phyloP scores from a whole-genome alignment of 2,797 vertebrate species.

The Holocentrus rufus region DNA sequence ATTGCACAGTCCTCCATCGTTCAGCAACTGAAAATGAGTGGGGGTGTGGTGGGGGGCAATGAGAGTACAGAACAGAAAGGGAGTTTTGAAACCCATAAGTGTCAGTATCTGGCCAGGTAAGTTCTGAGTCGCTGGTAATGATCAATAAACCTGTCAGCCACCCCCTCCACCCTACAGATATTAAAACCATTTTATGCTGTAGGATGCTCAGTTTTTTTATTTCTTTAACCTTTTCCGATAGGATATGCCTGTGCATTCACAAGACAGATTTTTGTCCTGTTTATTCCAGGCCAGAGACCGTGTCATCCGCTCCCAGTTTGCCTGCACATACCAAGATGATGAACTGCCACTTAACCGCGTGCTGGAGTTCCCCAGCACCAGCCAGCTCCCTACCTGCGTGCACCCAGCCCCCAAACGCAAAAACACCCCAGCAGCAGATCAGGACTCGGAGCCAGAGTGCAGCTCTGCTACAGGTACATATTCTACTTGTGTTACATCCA shows the following conservation, averaged over 20 bases:
- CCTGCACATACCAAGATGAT: slow-evolving; percentile 92
- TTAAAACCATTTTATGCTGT: no score
- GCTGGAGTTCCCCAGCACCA: slow-evolving; percentile 77
- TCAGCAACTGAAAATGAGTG: no score
- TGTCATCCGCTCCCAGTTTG: slow-evolving; percentile 92
- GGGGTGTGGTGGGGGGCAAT: no score
- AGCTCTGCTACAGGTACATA: slow-evolving; percentile 57
- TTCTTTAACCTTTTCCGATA: no score
- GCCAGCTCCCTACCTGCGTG: slow-evolving; percentile 73
- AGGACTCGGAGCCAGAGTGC: slow-evolving; percentile 1
- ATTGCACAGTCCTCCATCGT: no score
- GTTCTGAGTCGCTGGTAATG: slow-evolving; percentile 7
- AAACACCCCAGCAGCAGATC: slow-evolving; percentile 1
- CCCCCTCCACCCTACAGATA: no score
- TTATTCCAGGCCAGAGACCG: slow-evolving; percentile 79
- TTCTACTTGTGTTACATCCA: slow-evolving; percentile 9
- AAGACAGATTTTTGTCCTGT: neutral
- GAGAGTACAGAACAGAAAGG: no score
- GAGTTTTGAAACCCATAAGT: slow-evolving; percentile 10
- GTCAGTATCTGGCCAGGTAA: neutral
- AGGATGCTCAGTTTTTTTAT: no score
- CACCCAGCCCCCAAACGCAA: slow-evolving; percentile 75
- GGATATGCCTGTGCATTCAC: neutral
- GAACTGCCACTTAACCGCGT: slow-evolving; percentile 76
- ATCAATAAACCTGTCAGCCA: slow-evolving; percentile 10